These are phyloP conservation scores for Sciurus carolinensis DNA, from an alignment of 2,797 vertebrate genomes.

Conservation along the genomic window DNA sequence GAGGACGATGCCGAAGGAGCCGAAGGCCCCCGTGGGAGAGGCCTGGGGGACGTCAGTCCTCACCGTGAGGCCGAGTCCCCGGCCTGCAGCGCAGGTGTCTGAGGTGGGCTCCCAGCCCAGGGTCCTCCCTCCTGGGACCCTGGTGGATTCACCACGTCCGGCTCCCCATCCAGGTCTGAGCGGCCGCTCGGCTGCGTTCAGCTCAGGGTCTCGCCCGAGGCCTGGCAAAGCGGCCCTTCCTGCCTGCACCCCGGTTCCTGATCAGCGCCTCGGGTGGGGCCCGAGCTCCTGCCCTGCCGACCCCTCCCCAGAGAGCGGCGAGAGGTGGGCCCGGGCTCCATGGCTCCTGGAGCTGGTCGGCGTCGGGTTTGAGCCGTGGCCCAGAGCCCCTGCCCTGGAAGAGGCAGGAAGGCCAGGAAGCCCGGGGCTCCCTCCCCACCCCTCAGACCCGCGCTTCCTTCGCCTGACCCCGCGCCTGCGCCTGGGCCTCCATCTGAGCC, in stretches of 20 bases:
- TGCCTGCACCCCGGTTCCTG: neutral
- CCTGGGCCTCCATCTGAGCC: neutral
- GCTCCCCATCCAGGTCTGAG: neutral
- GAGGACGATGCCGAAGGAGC: no score
- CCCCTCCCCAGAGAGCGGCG: fast-evolving
- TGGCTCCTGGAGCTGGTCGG: fast-evolving
- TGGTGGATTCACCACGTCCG: neutral
- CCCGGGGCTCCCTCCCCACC: fast-evolving
- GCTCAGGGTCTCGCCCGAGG: fast-evolving
- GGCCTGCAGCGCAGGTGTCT: neutral
- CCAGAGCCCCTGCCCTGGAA: fast-evolving
- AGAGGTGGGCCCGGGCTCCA: neutral
- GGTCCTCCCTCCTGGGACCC: neutral
- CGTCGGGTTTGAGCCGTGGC: neutral
- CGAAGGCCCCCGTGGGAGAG: no score
- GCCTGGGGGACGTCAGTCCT: no score
- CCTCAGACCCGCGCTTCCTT: neutral
- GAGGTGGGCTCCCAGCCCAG: fast-evolving
- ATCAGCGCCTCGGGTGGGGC: neutral
- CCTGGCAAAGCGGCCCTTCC: no score
- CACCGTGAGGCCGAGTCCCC: no score
- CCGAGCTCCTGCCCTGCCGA: neutral
- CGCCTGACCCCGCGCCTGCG: fast-evolving
- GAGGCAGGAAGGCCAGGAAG: no score
- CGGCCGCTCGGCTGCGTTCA: fast-evolving